Conservation (phyloP, 2,888 invertebrate genomes). For the Melinopterus prodromus region DNA sequence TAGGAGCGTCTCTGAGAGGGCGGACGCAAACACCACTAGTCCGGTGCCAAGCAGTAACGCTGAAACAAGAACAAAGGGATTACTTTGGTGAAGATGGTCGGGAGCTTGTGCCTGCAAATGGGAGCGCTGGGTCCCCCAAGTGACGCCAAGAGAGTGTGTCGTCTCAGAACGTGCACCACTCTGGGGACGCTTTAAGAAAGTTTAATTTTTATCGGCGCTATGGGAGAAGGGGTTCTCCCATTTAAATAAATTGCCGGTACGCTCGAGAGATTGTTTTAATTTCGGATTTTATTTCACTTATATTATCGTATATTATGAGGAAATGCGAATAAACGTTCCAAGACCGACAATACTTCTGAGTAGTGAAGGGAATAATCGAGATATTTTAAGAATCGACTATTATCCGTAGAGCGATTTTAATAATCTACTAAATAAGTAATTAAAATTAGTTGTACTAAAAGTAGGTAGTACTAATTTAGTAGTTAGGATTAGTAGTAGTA, state of each 20-base stretch:
- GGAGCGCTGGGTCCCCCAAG: neutral
- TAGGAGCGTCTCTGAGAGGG: conserved; percentile 67
- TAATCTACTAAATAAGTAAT: too few species aligned
- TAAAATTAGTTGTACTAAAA: too few species aligned
- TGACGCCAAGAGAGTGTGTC: neutral
- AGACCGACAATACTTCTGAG: too few species aligned
- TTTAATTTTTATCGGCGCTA: conserved; percentile 23
- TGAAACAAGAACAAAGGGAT: conserved; percentile 54
- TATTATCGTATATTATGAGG: neutral
- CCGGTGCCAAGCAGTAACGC: conserved; percentile 69
- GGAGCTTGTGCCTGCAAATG: neutral
- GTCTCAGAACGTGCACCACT: conserved; percentile 15
- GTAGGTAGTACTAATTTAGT: too few species aligned
- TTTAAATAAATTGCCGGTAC: conserved; percentile 13
- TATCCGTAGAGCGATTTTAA: too few species aligned
- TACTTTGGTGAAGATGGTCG: conserved; percentile 17
- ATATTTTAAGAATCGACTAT: too few species aligned
- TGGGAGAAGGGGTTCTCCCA: conserved; percentile 12
- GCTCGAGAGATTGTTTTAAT: neutral
- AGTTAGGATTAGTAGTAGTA: too few species aligned
- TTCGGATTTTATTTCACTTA: neutral
- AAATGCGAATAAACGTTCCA: neutral
- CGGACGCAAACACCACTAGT: conserved; percentile 68
- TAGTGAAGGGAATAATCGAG: too few species aligned
- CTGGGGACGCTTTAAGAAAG: conserved; percentile 17